Evolutionary conservation across 2,888 invertebrate species (phyloP).

Genomic region (Himalopsyche kuldschensis): DNA sequence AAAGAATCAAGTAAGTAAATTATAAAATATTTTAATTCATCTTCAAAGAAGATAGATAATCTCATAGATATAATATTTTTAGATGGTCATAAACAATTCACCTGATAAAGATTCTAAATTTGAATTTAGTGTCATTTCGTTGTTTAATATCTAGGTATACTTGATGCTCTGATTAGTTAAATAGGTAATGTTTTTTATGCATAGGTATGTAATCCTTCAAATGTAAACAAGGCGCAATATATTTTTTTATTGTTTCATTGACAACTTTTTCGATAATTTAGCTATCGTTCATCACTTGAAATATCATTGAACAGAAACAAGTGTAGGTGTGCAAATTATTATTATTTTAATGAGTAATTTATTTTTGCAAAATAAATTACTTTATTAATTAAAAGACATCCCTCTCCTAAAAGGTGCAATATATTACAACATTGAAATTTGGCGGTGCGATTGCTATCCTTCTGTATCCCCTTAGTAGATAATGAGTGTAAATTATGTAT

Average conservation of each 20-base stretch:
- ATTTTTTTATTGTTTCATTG: not conserved
- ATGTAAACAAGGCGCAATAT: not conserved
- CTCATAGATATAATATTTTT: too few species aligned
- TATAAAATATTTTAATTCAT: not conserved
- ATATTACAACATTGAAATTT: too few species aligned
- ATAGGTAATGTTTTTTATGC: not conserved
- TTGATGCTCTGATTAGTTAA: not conserved
- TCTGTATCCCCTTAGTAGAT: too few species aligned
- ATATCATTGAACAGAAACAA: not conserved
- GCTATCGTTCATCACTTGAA: not conserved
- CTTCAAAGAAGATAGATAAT: too few species aligned
- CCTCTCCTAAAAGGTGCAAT: too few species aligned
- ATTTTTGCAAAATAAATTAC: too few species aligned
- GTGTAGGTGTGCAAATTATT: not conserved
- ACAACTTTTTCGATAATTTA: not conserved
- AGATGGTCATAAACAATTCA: not conserved
- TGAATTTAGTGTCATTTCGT: not conserved
- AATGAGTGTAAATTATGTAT: too few species aligned
- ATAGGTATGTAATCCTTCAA: not conserved
- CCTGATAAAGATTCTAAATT: not conserved
- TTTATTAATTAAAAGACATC: too few species aligned
- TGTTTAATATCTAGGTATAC: not conserved
- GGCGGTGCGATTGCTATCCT: too few species aligned
- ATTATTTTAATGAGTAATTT: not conserved
- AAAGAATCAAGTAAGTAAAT: slow-evolving; percentile 73